Percentiles rank a stretch among this genome's conserved stretches.
These are phyloP conservation scores for Cerastis rubricosa DNA, from an alignment of 2,888 invertebrate genomes.

Conservation along the genomic window DNA sequence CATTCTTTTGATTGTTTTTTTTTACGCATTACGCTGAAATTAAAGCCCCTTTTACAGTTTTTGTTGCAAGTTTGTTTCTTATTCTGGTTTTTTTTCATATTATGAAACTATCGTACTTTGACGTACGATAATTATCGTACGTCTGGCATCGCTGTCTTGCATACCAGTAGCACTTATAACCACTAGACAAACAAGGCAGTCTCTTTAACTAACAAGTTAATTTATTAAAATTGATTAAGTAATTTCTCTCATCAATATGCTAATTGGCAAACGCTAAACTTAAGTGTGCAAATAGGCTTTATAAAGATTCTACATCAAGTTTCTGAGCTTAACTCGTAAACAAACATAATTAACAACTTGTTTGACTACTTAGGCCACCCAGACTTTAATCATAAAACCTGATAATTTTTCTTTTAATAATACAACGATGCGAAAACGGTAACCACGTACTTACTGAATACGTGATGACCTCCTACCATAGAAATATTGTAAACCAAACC, in stretches of 20 bases:
- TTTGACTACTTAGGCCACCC: conserved; percentile 20
- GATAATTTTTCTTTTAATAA: not conserved
- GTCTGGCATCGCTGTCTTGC: too few relatives aligned
- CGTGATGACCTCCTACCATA: too few relatives aligned
- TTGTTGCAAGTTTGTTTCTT: too few relatives aligned
- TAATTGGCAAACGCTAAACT: conserved; percentile 6
- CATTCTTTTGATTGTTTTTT: too few relatives aligned
- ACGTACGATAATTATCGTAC: too few relatives aligned
- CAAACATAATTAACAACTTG: conserved; percentile 20
- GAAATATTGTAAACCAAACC: too few relatives aligned
- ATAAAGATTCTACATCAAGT: not conserved
- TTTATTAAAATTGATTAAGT: conserved; percentile 30
- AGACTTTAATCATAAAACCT: not conserved
- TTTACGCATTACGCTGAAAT: too few relatives aligned
- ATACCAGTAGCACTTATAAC: not conserved
- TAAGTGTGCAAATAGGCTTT: not conserved
- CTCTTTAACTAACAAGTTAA: not conserved
- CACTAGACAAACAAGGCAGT: not conserved
- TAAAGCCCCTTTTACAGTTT: too few relatives aligned
- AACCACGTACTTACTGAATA: too few relatives aligned
- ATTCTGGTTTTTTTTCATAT: too few relatives aligned
- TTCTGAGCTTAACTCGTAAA: conserved; percentile 15
- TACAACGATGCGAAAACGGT: too few relatives aligned
- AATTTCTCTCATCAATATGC: conserved; percentile 26
- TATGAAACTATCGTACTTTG: too few relatives aligned